Evolutionary conservation across 1,140 invertebrate genomes (phyloP).

Genomic region (Heterodera schachtii): DNA sequence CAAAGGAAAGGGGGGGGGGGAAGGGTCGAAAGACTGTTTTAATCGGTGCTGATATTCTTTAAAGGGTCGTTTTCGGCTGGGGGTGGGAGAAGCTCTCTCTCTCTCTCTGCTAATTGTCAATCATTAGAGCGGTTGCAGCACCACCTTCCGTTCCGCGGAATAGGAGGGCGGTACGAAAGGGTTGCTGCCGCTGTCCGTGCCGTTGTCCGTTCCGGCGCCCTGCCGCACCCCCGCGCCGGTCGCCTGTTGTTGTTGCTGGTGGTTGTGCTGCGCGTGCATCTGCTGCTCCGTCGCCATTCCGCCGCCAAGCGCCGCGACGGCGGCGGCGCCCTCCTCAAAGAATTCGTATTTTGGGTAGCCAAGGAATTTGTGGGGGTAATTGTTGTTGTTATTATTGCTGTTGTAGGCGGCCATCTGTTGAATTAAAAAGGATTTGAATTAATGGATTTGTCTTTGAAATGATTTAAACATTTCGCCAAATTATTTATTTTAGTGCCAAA

Average conservation of each 20-base stretch:
- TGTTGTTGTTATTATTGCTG: not conserved
- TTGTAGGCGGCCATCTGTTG: not conserved
- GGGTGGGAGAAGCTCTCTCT: too few species aligned
- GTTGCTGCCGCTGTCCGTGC: conserved; percentile 29
- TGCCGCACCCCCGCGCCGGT: not conserved
- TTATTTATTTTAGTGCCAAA: too few species aligned
- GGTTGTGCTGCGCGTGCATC: not conserved
- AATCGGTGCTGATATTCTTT: not conserved
- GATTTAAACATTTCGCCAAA: too few species aligned
- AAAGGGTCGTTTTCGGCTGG: too few species aligned
- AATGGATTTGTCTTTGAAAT: too few species aligned
- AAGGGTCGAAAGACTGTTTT: not conserved
- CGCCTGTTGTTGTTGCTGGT: conserved; percentile 2
- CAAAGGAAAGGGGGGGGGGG: not conserved
- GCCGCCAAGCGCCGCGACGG: conserved; percentile 6
- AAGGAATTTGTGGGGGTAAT: conserved; percentile 27
- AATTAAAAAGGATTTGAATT: too few species aligned
- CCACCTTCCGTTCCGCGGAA: conserved; percentile 59
- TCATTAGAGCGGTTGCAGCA: conserved; percentile 58
- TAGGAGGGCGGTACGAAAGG: conserved; percentile 60
- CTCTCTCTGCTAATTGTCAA: too few species aligned
- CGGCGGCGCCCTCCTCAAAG: conserved; percentile 12
- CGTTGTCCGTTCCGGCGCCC: conserved; percentile 5
- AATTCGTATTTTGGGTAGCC: conserved; percentile 34
- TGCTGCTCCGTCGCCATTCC: not conserved